These are phyloP conservation scores for Diplazon laetatorius DNA, from an alignment of 2,888 invertebrate species.

Conservation along the genomic window DNA sequence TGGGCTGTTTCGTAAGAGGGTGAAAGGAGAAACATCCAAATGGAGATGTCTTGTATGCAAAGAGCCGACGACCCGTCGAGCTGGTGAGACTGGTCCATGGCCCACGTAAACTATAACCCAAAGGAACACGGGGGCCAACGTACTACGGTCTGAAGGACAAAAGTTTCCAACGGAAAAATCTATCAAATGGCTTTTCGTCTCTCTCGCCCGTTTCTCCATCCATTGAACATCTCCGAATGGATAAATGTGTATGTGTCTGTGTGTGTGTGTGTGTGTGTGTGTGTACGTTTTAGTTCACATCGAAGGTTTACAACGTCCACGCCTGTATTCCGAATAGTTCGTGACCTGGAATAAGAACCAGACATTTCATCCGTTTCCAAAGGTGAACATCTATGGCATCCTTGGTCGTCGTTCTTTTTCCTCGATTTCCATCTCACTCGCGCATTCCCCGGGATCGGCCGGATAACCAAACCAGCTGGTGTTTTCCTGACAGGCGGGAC, in stretches of 20 bases:
- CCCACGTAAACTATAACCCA: conserved; percentile 69
- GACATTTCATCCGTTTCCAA: conserved; percentile 16
- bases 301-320: too few relatives aligned
- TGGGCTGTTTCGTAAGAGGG: conserved; percentile 53
- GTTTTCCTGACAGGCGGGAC: conserved; percentile 33
- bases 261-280: not conserved
- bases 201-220: conserved; percentile 15
- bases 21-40: conserved; percentile 74
- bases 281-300: conserved; percentile 6
- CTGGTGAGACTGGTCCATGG: conserved; percentile 67
- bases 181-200: conserved; percentile 71
- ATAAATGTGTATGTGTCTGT: not conserved
- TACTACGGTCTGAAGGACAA: conserved; percentile 75
- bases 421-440: conserved; percentile 20
- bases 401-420: conserved; percentile 21
- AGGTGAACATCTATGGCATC: conserved; percentile 1
- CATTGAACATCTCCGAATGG: not conserved
- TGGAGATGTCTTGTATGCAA: conserved; percentile 81
- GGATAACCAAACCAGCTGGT: conserved; percentile 30
- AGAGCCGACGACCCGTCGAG: conserved; percentile 75
- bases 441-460: conserved; percentile 6
- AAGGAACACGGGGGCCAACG: conserved; percentile 52
- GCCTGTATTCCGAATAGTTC: not conserved
- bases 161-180: conserved; percentile 78
- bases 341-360: too few relatives aligned